Evolutionary conservation across 2,888 invertebrate genomes (phyloP), one percentile per base, ranked within the genome.

Genomic region (Chalcosyrphus nemorum): DNA sequence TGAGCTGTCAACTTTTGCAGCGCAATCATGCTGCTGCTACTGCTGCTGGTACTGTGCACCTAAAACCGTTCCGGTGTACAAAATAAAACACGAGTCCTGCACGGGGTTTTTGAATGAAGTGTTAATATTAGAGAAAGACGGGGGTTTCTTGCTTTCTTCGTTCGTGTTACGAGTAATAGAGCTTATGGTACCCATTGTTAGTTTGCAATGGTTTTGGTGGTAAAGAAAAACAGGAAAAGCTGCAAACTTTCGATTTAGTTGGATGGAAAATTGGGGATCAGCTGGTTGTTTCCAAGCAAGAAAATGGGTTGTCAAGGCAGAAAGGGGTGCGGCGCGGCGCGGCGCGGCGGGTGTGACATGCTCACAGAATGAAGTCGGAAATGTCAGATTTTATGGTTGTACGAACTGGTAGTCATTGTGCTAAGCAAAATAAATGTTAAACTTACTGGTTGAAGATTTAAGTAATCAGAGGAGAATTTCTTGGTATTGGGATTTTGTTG

Each of bases 1-100:
- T 84, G 80, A 84, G 84, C 84, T 84, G 84, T 84, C 84, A 84
- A 84, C 84, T 84, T 75, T 80, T 84, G 84, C 65, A 84, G 84
- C 74, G 84, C 80, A 84, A 84, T 84, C 84, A 84, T 84, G 80
- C 65, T 77, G 47, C 70, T 76, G 38, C 43, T 29, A 17, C 27
- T 59, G 4, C 15, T 43, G 27, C 29, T 41, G 4, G 52, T n/a
- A 17, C 59, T 61, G n/a, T n/a, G 72, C 68, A 57, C 41, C 52
- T 71, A 32, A 56, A 52, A 52, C 54, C 77, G 21, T 54, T 59
- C 9, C 29, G 27, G 45, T 47, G 13, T 15, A 29, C 19, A 19
- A 56, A 29, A 66, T 47, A 68, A 52, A 71, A 66, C 21, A 68
- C 15, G 21, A 74, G 70, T 82, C 72, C 76, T 76, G 70, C 57